phyloP scores from a whole-genome alignment of 2,888 invertebrate species.

The Nephrotoma flavescens region DNA sequence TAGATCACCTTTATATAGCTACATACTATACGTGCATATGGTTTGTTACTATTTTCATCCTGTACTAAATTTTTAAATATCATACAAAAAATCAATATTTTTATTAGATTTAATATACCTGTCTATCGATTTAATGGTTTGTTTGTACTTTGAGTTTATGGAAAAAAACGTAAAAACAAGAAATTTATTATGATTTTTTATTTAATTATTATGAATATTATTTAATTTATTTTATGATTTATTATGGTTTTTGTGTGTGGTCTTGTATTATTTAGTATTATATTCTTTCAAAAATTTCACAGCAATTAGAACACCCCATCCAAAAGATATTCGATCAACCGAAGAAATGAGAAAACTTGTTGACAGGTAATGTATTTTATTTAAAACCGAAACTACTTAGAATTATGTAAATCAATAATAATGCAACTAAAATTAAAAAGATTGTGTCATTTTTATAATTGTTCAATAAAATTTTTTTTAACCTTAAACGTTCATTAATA shows the following conservation, averaged over 20 bases:
- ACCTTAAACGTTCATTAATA: neutral
- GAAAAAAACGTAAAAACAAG: neutral
- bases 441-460: constrained; percentile 3
- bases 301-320: constrained; percentile 50
- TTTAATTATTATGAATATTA: neutral
- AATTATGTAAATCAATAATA: neutral
- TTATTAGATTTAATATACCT: neutral
- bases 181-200: neutral
- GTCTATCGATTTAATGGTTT: neutral
- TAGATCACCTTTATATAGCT: neutral
- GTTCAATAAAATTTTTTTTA: neutral
- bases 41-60: neutral
- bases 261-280: constrained; percentile 14
- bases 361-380: constrained; percentile 69
- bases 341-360: constrained; percentile 96
- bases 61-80: neutral
- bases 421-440: constrained; percentile 7
- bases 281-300: constrained; percentile 18
- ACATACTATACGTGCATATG: neutral
- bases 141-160: neutral
- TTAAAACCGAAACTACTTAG: constrained; percentile 7
- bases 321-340: constrained; percentile 86
- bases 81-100: neutral
- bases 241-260: neutral
- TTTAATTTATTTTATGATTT: neutral